Conservation (phyloP, 1,140 invertebrate genomes). For the Calycopis cecrops region DNA sequence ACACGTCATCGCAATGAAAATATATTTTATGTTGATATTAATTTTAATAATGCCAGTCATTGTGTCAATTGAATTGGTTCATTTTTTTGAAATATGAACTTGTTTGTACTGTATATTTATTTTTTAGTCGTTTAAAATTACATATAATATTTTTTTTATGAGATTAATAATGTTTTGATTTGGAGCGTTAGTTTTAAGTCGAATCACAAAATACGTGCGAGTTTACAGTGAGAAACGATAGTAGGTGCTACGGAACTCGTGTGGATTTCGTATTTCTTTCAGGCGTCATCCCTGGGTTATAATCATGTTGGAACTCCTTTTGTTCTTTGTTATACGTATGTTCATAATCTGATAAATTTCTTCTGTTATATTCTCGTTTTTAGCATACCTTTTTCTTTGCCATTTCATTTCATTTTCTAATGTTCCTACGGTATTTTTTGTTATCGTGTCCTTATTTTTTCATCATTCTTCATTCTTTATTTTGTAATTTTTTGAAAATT, state of each 20-base stretch:
- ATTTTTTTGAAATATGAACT: too few relatives aligned
- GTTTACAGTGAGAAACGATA: not conserved
- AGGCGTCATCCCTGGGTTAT: constrained; percentile 16
- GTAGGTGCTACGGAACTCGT: constrained; percentile 8
- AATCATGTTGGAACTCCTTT: constrained; percentile 2
- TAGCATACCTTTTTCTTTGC: not conserved
- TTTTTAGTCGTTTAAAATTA: too few relatives aligned
- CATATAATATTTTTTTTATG: too few relatives aligned
- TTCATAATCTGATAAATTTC: constrained; percentile 5
- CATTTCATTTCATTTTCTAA: too few relatives aligned
- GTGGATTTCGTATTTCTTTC: constrained; percentile 13
- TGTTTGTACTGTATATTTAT: too few relatives aligned
- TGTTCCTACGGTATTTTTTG: not conserved
- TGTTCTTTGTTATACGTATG: constrained; percentile 4
- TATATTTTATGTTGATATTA: too few relatives aligned
- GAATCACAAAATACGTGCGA: not conserved
- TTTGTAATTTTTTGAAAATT: too few relatives aligned
- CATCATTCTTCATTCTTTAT: not conserved
- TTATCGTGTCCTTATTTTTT: not conserved
- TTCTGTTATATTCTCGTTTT: not conserved
- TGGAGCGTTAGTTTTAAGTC: too few relatives aligned
- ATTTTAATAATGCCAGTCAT: too few relatives aligned
- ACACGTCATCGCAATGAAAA: too few relatives aligned
- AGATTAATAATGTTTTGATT: too few relatives aligned
- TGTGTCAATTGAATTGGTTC: too few relatives aligned